Evolutionary conservation across 2,888 invertebrate species (phyloP).

Genomic region (Acheta domesticus): DNA sequence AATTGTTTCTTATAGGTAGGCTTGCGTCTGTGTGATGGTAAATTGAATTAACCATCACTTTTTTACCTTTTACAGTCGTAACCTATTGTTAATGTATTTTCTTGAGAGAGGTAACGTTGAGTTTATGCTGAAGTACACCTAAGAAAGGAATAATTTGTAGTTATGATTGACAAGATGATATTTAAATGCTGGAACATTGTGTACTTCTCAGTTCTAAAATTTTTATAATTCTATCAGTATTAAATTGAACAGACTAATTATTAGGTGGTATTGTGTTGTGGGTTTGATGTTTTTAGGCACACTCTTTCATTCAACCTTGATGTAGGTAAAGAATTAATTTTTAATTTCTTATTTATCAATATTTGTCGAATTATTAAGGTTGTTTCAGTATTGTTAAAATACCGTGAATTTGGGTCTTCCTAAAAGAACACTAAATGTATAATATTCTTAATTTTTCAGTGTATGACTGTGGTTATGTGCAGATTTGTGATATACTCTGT

Average conservation of each 20-base stretch:
- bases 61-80: too few species aligned
- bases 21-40: too few species aligned
- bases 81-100: not conserved
- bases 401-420: not conserved
- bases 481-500: too few species aligned
- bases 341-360: too few species aligned
- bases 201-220: slow-evolving; percentile 12
- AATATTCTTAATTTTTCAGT: not conserved
- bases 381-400: not conserved
- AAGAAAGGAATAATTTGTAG: not conserved
- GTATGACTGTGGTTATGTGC: too few species aligned
- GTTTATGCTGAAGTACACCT: not conserved
- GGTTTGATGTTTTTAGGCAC: slow-evolving; percentile 11
- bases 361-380: not conserved
- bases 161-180: not conserved
- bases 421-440: not conserved
- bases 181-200: not conserved
- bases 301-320: too few species aligned
- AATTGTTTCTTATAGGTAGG: too few species aligned
- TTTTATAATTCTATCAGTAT: not conserved
- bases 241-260: not conserved
- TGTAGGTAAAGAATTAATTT: too few species aligned
- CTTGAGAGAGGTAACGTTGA: not conserved
- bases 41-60: too few species aligned
- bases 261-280: slow-evolving; percentile 8